Conservation (phyloP, 2,113 vertebrate genomes). For the Scortum barcoo region DNA sequence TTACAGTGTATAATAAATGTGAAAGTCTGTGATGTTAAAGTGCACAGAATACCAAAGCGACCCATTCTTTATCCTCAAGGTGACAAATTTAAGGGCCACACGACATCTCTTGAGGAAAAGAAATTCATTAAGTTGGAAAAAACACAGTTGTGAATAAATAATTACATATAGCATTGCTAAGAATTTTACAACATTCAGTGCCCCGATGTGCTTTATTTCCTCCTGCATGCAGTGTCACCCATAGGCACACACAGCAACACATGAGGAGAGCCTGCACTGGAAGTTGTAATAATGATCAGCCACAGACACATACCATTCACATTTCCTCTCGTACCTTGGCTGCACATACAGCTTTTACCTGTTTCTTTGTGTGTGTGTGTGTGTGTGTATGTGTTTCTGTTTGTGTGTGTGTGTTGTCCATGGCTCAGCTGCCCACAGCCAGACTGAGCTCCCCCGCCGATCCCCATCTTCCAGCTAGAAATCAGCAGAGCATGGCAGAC, state of each 20-base stretch:
- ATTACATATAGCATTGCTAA: not conserved
- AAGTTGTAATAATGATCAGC: constrained; percentile 39
- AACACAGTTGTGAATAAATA: not conserved
- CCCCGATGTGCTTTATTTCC: not conserved
- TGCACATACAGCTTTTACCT: constrained; percentile 33
- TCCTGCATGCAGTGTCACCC: not conserved
- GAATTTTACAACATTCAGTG: not conserved
- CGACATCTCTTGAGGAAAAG: not conserved
- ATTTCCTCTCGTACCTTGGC: constrained; percentile 34
- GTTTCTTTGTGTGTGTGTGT: constrained; percentile 27
- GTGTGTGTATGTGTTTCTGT: constrained; percentile 43
- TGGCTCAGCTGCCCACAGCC: constrained; percentile 77
- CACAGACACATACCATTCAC: constrained; percentile 28
- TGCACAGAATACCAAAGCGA: not conserved
- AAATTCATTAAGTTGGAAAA: not conserved
- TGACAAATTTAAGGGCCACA: not conserved
- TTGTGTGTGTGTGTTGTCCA: constrained; percentile 58
- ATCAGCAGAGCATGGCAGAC: constrained; percentile 89
- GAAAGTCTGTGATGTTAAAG: not conserved
- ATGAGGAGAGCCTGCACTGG: constrained; percentile 11
- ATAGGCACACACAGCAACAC: constrained; percentile 1
- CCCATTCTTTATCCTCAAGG: constrained; percentile 14
- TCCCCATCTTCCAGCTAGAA: constrained; percentile 87
- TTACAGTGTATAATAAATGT: not conserved
- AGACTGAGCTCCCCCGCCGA: constrained; percentile 80